A percentile compares a stretch with the other conserved stretches of the same genome.
These are phyloP conservation scores for Helogale parvula DNA, from an alignment of 2,113 vertebrate genomes.

Conservation along the genomic window DNA sequence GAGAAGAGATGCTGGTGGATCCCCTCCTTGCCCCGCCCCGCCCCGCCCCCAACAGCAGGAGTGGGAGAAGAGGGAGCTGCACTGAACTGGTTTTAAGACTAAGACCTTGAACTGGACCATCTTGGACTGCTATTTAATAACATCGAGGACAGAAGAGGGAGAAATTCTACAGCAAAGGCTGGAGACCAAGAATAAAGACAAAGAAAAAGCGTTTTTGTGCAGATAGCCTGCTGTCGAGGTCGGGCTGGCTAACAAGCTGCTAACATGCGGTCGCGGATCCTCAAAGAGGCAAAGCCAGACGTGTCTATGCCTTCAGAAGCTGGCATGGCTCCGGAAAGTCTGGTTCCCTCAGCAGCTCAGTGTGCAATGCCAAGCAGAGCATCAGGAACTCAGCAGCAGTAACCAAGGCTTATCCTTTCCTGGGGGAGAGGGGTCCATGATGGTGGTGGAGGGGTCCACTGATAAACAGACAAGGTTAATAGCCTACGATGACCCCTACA, in stretches of 20 bases:
- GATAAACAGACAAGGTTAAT: background rate
- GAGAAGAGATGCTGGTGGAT: background rate
- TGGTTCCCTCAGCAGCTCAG: background rate
- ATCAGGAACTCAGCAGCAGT: background rate
- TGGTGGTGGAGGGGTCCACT: no score
- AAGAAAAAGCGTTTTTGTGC: background rate
- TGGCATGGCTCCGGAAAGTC: background rate
- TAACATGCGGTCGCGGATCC: background rate
- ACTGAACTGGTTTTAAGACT: background rate
- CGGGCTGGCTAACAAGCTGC: background rate
- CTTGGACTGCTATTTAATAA: background rate
- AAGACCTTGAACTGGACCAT: background rate
- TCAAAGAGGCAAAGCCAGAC: background rate
- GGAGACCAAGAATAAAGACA: background rate
- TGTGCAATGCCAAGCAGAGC: background rate
- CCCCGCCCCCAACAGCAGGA: background rate
- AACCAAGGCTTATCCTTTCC: background rate
- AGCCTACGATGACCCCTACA: rapidly evolving
- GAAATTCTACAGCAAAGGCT: background rate
- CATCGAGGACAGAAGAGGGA: background rate
- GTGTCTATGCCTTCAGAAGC: background rate
- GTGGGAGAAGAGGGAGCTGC: background rate
- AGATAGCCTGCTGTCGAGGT: background rate
- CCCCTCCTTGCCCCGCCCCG: background rate
- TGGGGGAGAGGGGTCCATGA: background rate